Percentiles rank a stretch among this genome's conserved stretches.
Evolutionary conservation across 2,113 vertebrate species (phyloP).

Genomic region (Melanocharis versteri): DNA sequence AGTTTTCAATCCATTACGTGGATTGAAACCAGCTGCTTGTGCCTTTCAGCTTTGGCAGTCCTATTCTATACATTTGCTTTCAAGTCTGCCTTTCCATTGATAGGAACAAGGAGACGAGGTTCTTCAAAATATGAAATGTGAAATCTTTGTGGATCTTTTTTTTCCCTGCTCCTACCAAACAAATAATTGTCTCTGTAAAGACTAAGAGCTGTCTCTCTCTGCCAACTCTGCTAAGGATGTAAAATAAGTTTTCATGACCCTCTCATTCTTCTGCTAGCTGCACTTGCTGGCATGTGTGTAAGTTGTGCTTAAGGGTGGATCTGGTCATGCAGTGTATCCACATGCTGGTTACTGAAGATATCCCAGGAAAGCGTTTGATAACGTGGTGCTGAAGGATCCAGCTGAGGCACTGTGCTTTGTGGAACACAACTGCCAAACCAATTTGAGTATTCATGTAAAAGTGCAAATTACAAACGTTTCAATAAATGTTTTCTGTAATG

Average conservation of each 20-base stretch:
- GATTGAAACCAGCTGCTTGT: neutral
- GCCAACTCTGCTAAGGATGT: neutral
- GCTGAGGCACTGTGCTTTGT: neutral
- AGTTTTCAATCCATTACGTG: neutral
- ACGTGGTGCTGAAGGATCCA: rapidly evolving
- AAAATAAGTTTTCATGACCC: neutral
- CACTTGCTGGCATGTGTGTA: neutral
- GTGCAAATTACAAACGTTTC: neutral
- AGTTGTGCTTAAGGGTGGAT: neutral
- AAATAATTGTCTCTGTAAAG: neutral
- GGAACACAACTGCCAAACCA: neutral
- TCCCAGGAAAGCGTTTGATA: neutral
- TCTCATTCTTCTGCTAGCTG: neutral
- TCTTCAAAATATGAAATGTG: neutral
- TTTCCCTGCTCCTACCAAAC: neutral
- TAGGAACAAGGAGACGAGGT: neutral
- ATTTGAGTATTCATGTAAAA: neutral
- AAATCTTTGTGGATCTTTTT: neutral
- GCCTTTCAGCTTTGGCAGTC: neutral
- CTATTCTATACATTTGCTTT: neutral
- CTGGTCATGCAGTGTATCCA: rapidly evolving
- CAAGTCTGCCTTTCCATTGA: neutral
- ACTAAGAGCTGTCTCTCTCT: neutral
- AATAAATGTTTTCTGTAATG: neutral
- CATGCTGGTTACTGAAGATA: neutral